Base-by-base conservation (phyloP, 1,140 invertebrate species). In the Orius insidiosus region DNA sequence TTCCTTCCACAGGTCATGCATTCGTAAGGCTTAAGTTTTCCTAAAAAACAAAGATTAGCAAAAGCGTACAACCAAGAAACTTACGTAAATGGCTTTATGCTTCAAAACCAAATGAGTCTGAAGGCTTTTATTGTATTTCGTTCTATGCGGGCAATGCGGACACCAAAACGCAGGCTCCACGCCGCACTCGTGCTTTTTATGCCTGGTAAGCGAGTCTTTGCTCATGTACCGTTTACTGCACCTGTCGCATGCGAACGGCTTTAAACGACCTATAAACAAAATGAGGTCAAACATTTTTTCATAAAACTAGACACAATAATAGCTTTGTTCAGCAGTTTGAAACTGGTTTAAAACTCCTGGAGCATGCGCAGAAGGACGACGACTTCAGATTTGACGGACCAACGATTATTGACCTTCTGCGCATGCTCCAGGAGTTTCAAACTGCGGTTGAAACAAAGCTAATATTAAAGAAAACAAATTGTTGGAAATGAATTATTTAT, bases 1-100 rank as follows among this genome's bases (percentile, higher is more conserved):
- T 78, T 75, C 7, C 75, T 62, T 46, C 69, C 73, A 2, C 78
- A 55, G 41, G 72, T 75, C 36, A 73, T 71, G 5, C 63, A 62
- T 13, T 68, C 62, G 1, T 64, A 63, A 53, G 74, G 74, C 5
- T 60, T 61, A 41, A 72, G 70, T 9, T 69, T 69, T 51, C 71
- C 24, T 24, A 7, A 24, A 24, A 24, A n/a, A 4, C 3, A 24
- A 24, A 24, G 24, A 24, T 19, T 63, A 61, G 52, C 68, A 70
- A 24, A 60, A 64, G 44, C 59, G 59, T 3, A 24, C 6, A 6
- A 6, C 6, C 3, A 24, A 3, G 24, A 24, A 6, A 24, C 13
- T 14, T 6, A 37, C 13, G 7, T 37, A 24, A 8, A 24, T 24
- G 7, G 24, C 7, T 24, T 24, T 24, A 35, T 47, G 52, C 16